Evolutionary conservation across 2,797 vertebrate genomes (phyloP), one percentile per base, ranked within the genome.

Genomic region (Glossophaga mutica): DNA sequence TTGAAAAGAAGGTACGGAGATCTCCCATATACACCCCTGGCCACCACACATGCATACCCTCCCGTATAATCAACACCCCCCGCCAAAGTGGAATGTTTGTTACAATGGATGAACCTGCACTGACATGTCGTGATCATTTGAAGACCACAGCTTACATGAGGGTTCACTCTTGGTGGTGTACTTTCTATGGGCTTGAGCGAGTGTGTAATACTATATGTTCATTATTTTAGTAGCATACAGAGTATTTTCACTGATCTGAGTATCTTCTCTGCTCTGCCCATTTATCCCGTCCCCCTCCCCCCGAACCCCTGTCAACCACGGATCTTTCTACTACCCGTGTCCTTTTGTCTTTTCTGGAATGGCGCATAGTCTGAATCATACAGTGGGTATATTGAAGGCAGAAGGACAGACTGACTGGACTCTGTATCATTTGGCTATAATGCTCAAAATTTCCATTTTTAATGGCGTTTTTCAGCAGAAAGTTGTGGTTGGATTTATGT

Each of bases 401-500:
- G 34, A 42, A 59, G 65, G 1, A 19, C 14, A 62, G 12, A 48
- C 5, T 44, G 46, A 87, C 29, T 29, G 57, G 3, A 57, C 15
- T 39, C 19, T 34, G 24, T 3, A 26, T 57, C 5, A 4, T n/a
- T 16, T 0, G 0, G 10, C 26, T 34, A 0, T 11, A 79, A 44
- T 16, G 16, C 26, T 65, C 7, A 71, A 67, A 42, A 37, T 32
- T 15, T 79, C 16, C 3, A 74, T 44, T 34, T 77, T 85, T 34
- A 34, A 46, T 9, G 52, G 19, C 2, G 65, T 52, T 91, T 84
- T 32, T 1, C 11, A 88, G 37, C 42, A 81, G 57, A 65, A 77
- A 34, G 4, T 32, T 71, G 50, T 57, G n/a, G 19, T 8, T 85
- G 16, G 6, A 42, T 59, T 50, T 9, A 50, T 37, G 19, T 26